phyloP scores from a whole-genome alignment of 1,140 invertebrate species.

The Lasioglossum baleicum region DNA sequence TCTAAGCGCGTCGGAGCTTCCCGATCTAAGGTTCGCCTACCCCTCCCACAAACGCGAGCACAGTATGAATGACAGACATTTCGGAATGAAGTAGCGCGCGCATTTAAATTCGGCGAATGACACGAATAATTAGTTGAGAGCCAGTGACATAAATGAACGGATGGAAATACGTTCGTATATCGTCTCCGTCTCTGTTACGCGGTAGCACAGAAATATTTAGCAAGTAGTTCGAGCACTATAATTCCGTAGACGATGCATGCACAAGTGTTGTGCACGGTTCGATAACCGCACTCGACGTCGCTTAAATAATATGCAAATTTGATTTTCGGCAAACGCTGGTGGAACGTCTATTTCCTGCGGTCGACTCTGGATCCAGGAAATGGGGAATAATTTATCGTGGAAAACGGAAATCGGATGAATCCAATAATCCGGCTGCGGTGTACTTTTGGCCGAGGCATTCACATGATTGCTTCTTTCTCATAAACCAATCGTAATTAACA shows the following conservation, averaged over 20 bases:
- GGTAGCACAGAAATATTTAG: too few relatives aligned
- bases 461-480: neutral
- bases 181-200: too few relatives aligned
- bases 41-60: too few relatives aligned
- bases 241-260: neutral
- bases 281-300: neutral
- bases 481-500: neutral
- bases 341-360: constrained; percentile 1
- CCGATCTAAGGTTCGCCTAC: too few relatives aligned
- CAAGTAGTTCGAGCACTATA: neutral
- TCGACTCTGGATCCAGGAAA: neutral
- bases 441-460: too few relatives aligned
- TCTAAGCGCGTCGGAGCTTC: too few relatives aligned
- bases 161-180: too few relatives aligned
- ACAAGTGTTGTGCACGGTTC: neutral
- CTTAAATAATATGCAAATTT: constrained; percentile 25
- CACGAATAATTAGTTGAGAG: too few relatives aligned
- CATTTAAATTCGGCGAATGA: too few relatives aligned
- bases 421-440: neutral
- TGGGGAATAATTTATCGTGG: constrained; percentile 16
- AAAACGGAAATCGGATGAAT: constrained; percentile 15
- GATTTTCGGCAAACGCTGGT: constrained; percentile 1
- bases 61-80: too few relatives aligned
- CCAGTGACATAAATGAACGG: too few relatives aligned
- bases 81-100: too few relatives aligned